Evolutionary conservation across 2,888 invertebrate genomes (phyloP), one percentile per base, ranked within the genome.

Genomic region (Dryobotodes eremita): DNA sequence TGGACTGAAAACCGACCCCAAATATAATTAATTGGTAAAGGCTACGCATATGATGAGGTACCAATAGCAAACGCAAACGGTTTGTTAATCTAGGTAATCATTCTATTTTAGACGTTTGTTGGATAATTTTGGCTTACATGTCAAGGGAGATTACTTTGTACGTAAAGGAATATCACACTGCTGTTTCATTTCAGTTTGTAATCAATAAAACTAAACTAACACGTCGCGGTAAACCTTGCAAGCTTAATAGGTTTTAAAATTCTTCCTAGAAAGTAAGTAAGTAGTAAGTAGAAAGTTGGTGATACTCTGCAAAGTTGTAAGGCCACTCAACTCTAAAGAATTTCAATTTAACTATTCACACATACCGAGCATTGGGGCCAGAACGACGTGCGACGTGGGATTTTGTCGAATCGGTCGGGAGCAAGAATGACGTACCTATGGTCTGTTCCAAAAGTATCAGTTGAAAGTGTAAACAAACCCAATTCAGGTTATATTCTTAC

Each of bases 341-440:
- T 89, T 89, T 79, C 87, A 89, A 88, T 89, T 89, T 84, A 87
- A 87, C 88, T 85, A 82, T 79, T 82, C 83, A 76, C 82, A 79
- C 83, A 70, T 76, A 75, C 79, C 17, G 53, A 48, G 68, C 71
- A 83, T 85, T 64, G 78, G 36, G 53, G 62, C 59, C 36, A 61
- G 70, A 61, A 64, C 53, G 64, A 73, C 48, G 46, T 70, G 69
- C 23, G 42, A 64, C 26, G 71, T 55, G 55, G 74, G 64, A 79
- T 74, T 78, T 68, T 59, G 77, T 77, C 64, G 77, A 64, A 53
- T 69, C 23, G 5, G 23, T 69, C 31, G 17, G 0, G 17, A 10
- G 17, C 17, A 20, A 55, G 36, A n/a, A n/a, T 31, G 53, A 11
- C 4, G 69, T 69, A 46, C n/a, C 4, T 48, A 59, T 59, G 6